Conservation (phyloP, 2,113 vertebrate genomes). For the Cairina moschata region DNA sequence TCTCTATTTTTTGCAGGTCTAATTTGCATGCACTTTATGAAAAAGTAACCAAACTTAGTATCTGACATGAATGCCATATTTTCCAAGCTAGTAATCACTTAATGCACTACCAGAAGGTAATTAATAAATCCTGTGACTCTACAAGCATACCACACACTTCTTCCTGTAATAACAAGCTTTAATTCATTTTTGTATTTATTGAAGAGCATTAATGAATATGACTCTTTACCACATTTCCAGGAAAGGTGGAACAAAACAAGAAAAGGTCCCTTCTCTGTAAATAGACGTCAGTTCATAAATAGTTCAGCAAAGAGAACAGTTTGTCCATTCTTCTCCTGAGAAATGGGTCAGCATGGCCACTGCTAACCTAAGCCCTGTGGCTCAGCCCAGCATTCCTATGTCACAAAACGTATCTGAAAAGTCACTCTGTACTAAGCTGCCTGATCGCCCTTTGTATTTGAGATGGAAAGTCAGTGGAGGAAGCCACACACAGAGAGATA, state of each 20-base stretch:
- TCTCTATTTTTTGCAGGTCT: not conserved
- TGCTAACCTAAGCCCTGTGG: not conserved
- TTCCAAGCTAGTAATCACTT: not conserved
- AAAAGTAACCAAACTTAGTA: accelerated
- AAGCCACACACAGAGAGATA: not conserved
- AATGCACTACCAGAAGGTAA: not conserved
- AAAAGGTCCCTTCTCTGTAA: not conserved
- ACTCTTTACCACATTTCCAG: not conserved
- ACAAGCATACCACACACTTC: not conserved
- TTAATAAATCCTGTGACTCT: not conserved
- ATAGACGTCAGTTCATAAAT: not conserved
- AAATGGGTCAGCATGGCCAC: not conserved
- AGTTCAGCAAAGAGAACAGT: not conserved
- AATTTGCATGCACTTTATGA: not conserved
- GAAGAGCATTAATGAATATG: not conserved
- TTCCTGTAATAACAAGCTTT: not conserved
- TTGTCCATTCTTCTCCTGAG: not conserved
- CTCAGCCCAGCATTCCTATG: not conserved
- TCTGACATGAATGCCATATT: not conserved
- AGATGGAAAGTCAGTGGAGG: not conserved
- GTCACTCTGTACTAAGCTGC: not conserved
- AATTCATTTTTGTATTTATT: not conserved
- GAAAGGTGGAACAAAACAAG: not conserved
- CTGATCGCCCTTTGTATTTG: not conserved
- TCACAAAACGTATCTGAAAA: not conserved